A percentile compares a stretch with the other conserved stretches of the same genome.
These are phyloP conservation scores for Proisotoma minuta DNA, from an alignment of 2,888 invertebrate genomes.

Conservation along the genomic window DNA sequence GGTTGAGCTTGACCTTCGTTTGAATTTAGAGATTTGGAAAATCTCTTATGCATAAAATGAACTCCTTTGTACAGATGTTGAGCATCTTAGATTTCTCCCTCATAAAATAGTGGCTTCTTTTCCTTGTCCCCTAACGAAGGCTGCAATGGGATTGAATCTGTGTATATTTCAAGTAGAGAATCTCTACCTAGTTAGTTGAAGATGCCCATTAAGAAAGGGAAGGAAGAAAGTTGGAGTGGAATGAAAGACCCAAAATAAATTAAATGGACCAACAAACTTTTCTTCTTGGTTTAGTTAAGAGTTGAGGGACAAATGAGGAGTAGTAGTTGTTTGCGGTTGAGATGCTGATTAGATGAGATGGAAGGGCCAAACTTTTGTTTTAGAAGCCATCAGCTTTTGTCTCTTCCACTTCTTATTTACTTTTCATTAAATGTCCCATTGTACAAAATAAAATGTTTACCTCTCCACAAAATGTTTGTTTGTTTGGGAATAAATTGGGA, in stretches of 20 bases:
- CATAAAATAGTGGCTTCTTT: too few relatives aligned
- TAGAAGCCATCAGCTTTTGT: not conserved
- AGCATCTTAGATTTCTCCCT: too few relatives aligned
- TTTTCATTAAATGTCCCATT: constrained; percentile 2
- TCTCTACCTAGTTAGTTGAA: too few relatives aligned
- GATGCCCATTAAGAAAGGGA: not conserved
- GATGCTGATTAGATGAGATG: constrained; percentile 1
- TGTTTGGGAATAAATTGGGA: too few relatives aligned
- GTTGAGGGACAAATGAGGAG: constrained; percentile 1
- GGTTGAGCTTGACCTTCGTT: not conserved
- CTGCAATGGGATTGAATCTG: too few relatives aligned
- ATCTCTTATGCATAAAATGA: not conserved
- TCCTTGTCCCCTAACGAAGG: too few relatives aligned
- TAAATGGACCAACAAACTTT: constrained; percentile 1
- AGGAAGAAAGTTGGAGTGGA: not conserved
- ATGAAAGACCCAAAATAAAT: not conserved
- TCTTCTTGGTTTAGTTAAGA: not conserved
- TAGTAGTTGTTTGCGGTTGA: not conserved
- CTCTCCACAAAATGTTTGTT: too few relatives aligned
- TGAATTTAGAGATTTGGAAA: not conserved
- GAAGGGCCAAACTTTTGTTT: not conserved
- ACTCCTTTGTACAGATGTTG: too few relatives aligned
- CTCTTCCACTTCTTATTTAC: not conserved
- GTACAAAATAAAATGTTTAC: too few relatives aligned
- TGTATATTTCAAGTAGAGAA: too few relatives aligned